A percentile compares a stretch with the other conserved stretches of the same genome.
Conservation (phyloP, 2,888 invertebrate species). For the Brassicogethes aeneus region DNA sequence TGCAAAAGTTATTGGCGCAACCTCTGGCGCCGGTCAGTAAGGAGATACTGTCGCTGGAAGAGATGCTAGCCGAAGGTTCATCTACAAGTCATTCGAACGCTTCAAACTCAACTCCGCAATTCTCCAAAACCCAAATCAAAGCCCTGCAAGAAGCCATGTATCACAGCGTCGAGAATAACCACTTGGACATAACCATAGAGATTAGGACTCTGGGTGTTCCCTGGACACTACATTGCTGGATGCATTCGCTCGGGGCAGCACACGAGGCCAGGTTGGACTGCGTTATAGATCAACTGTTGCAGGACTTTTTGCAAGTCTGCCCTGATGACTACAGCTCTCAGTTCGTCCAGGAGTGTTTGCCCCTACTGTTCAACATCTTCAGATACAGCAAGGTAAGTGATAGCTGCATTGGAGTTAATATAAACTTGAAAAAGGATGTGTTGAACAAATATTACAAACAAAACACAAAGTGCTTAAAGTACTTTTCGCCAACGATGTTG, state of each 20-base stretch:
- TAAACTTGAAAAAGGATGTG: too few relatives aligned
- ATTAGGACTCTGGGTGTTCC: conserved; percentile 77
- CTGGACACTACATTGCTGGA: conserved; percentile 92
- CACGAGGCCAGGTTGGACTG: conserved; percentile 76
- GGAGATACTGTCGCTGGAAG: conserved; percentile 78
- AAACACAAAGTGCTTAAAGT: too few relatives aligned
- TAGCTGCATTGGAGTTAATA: too few relatives aligned
- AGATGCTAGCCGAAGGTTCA: conserved; percentile 77
- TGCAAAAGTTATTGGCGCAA: conserved; percentile 70
- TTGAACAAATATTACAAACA: too few relatives aligned
- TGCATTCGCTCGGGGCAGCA: conserved; percentile 75
- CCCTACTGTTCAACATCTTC: conserved; percentile 82
- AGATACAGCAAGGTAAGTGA: conserved; percentile 72
- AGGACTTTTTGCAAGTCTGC: conserved; percentile 85
- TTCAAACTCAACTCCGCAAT: conserved; percentile 36
- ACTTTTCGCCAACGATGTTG: too few relatives aligned
- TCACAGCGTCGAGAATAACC: conserved; percentile 85
- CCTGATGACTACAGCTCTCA: conserved; percentile 84
- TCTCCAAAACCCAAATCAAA: conserved; percentile 76
- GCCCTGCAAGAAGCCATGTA: conserved; percentile 90
- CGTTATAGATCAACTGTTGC: conserved; percentile 78
- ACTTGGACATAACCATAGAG: conserved; percentile 83
- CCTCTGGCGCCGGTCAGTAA: conserved; percentile 56
- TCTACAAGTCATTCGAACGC: conserved; percentile 22
- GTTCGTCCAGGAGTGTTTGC: conserved; percentile 84